Evolutionary conservation across 1,140 invertebrate species (phyloP).

Genomic region (Agrilus planipennis): DNA sequence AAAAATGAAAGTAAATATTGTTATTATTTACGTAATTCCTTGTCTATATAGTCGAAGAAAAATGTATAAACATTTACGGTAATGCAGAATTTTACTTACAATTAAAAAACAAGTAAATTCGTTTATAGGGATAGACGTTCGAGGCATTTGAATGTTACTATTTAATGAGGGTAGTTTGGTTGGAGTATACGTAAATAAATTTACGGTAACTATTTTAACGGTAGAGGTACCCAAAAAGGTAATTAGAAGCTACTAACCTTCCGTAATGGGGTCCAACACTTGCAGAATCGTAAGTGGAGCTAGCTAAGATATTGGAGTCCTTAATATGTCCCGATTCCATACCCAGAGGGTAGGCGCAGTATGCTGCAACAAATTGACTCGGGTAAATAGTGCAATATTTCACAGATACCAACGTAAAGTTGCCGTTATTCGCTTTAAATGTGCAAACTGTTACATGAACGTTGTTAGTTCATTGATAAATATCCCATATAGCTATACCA

Average conservation of each 20-base stretch:
- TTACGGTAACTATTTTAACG: neutral
- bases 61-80: too few species aligned
- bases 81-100: too few species aligned
- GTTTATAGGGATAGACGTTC: neutral
- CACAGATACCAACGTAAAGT: too few species aligned
- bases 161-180: neutral
- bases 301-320: slow-evolving; percentile 56
- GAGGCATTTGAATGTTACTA: neutral
- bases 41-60: too few species aligned
- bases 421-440: too few species aligned
- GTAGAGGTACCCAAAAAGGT: neutral
- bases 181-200: neutral
- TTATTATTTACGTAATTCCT: neutral
- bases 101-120: neutral
- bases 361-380: slow-evolving; percentile 40
- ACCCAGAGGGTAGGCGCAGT: slow-evolving; percentile 52
- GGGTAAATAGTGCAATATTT: too few species aligned
- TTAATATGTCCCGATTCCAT: slow-evolving; percentile 62
- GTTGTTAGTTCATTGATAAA: too few species aligned
- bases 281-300: slow-evolving; percentile 59
- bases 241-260: slow-evolving; percentile 19
- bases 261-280: slow-evolving; percentile 53
- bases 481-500: too few species aligned
- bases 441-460: too few species aligned
- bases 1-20: neutral